Evolutionary conservation across 2,797 vertebrate species (phyloP).

Genomic region (Enteromius afrohamiltoni): DNA sequence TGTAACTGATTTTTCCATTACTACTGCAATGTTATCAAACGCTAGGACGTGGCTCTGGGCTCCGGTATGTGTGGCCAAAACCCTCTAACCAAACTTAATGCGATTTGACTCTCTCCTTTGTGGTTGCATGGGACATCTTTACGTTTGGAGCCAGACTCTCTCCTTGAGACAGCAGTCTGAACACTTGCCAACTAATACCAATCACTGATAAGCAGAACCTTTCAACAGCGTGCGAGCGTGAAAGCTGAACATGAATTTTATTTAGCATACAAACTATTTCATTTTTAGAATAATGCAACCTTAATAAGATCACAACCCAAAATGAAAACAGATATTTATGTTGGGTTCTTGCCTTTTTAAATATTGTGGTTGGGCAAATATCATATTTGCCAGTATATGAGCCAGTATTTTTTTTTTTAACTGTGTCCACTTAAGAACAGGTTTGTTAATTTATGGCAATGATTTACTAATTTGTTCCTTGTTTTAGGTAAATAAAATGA

Average conservation of each 20-base stretch:
- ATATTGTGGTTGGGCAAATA: neutral
- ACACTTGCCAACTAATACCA: slow-evolving; percentile 5
- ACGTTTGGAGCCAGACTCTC: slow-evolving; percentile 25
- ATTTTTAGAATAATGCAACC: neutral
- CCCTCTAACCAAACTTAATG: slow-evolving; percentile 33
- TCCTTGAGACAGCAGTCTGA: slow-evolving; percentile 15
- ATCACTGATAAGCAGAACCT: neutral
- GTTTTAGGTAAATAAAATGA: neutral
- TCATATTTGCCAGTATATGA: too few species aligned
- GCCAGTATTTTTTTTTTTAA: neutral
- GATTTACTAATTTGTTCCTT: neutral
- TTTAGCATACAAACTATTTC: neutral
- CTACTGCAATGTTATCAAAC: slow-evolving; percentile 17
- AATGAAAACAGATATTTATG: neutral
- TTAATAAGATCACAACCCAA: neutral
- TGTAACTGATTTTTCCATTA: slow-evolving; percentile 6
- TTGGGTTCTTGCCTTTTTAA: neutral
- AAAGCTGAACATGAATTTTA: neutral
- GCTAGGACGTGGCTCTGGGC: neutral
- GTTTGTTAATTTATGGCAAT: neutral
- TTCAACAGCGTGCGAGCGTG: neutral
- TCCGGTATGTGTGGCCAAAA: slow-evolving; percentile 23
- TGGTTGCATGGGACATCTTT: slow-evolving; percentile 1
- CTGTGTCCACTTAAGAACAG: neutral
- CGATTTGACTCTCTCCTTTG: slow-evolving; percentile 2